A percentile compares a stretch with the other conserved stretches of the same genome.
These are phyloP conservation scores for Achatina immaculata DNA, from an alignment of 1,140 invertebrate genomes.

Conservation along the genomic window DNA sequence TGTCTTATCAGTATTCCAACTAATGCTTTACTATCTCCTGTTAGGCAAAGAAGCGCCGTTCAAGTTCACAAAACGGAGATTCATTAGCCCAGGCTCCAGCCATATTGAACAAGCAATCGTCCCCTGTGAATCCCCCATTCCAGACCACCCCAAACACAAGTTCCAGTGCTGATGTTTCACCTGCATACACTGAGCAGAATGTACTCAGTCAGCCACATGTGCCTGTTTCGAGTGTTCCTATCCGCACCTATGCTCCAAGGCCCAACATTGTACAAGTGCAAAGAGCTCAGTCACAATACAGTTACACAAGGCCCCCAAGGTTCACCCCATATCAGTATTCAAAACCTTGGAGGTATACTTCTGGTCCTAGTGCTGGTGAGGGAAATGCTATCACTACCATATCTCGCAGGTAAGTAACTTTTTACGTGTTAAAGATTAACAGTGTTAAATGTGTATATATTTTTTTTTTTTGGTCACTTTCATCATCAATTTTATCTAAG, in stretches of 20 bases:
- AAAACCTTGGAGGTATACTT: background rate
- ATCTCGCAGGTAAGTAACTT: conserved; percentile 2
- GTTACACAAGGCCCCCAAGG: background rate
- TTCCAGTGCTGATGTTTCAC: background rate
- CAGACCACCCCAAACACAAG: background rate
- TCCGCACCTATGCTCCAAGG: background rate
- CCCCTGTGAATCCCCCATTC: background rate
- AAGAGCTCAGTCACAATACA: background rate
- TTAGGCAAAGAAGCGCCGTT: conserved; percentile 8
- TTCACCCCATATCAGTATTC: background rate
- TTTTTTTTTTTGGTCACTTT: too few species aligned
- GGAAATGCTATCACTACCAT: background rate
- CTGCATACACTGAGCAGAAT: background rate
- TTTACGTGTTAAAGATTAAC: background rate
- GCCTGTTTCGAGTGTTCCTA: background rate
- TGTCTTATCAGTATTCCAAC: too few species aligned
- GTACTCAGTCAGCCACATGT: background rate
- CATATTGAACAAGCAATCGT: background rate
- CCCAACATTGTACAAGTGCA: background rate
- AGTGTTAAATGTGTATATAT: too few species aligned
- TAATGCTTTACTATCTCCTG: too few species aligned
- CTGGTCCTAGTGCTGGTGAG: background rate
- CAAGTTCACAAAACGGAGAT: background rate
- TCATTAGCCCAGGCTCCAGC: background rate
- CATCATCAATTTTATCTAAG: too few species aligned